Evolutionary conservation across 2,888 invertebrate species (phyloP).

Genomic region (Athripsodes cinereus): DNA sequence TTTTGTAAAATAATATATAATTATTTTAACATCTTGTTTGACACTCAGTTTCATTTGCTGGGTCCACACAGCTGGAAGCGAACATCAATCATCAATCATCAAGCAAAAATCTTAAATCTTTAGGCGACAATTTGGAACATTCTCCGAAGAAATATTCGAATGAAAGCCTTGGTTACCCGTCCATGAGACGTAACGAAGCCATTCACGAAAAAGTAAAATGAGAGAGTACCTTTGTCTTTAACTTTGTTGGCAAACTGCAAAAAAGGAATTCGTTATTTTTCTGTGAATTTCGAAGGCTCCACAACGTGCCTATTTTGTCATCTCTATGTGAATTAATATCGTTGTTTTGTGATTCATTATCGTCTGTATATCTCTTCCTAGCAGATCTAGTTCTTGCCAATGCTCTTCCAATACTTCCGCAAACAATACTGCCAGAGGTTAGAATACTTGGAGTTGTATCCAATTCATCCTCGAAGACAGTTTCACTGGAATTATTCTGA

Average conservation of each 20-base stretch:
- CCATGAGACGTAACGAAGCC: too few relatives aligned
- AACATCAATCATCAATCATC: too few relatives aligned
- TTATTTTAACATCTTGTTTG: too few relatives aligned
- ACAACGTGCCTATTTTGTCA: not conserved
- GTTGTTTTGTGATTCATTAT: not conserved
- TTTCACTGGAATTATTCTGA: not conserved
- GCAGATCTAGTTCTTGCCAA: slow-evolving; percentile 12
- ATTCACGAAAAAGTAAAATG: too few relatives aligned
- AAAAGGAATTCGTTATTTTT: not conserved
- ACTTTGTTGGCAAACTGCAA: not conserved
- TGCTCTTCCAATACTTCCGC: slow-evolving; percentile 40
- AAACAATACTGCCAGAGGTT: slow-evolving; percentile 44
- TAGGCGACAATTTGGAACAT: too few relatives aligned
- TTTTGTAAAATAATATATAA: too few relatives aligned
- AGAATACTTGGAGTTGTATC: slow-evolving; percentile 40
- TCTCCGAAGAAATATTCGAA: too few relatives aligned
- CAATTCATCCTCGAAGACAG: slow-evolving; percentile 12
- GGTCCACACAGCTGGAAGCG: too few relatives aligned
- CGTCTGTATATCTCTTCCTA: not conserved
- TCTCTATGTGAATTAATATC: not conserved
- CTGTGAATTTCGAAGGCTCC: not conserved
- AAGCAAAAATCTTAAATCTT: too few relatives aligned
- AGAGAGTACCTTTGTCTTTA: not conserved
- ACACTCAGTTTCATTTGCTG: too few relatives aligned
- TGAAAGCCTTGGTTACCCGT: too few relatives aligned